Evolutionary conservation across 2,797 vertebrate species (phyloP), one percentile per base, ranked within the genome.

Genomic region (Propithecus deckenii): DNA sequence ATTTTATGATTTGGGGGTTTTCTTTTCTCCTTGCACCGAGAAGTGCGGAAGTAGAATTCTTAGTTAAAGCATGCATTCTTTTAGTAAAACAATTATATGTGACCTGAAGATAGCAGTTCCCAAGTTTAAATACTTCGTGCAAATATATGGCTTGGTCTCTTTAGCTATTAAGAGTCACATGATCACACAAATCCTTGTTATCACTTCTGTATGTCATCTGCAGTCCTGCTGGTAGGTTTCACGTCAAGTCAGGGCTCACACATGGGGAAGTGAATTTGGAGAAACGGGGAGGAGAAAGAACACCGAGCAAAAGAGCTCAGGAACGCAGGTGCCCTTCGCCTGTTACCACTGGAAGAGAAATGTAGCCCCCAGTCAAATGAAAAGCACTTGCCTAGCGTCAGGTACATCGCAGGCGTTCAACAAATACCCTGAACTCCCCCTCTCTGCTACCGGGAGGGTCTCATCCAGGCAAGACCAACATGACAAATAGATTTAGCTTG

Each of bases 351-450:
- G 67, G 79, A 41, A 41, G 25, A 59, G 22, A n/a, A 23, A 14
- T 0, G 28, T 3, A 23, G 46, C 57, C 57, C 52, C 23, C n/a
- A 12, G 6, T 23, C 30, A 11, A 15, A 5, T 25, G 8, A 41
- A n/a, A 69, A 72, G 25, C 6, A 5, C 61, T 1, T 32, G 4
- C 25, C 7, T 0, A 25, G 76, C 0, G 7, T 1, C 10, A 72
- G 18, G 14, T 11, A 13, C 0, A 0, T 1, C 2, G 12, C 2
- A 43, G 25, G 23, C 2, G 0, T n/a, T 18, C 6, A 11, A 3
- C 30, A 11, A 5, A 10, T 15, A 8, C 25, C 0, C 3, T n/a
- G 17, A 4, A 25, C 20, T 35, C 3, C 28, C 55, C n/a, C 52
- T 57, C 9, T 32, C 38, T 1, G 25, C 9, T 1, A 6, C 46